Base-by-base conservation (phyloP, 2,888 invertebrate species). In the Cantharis rufa region DNA sequence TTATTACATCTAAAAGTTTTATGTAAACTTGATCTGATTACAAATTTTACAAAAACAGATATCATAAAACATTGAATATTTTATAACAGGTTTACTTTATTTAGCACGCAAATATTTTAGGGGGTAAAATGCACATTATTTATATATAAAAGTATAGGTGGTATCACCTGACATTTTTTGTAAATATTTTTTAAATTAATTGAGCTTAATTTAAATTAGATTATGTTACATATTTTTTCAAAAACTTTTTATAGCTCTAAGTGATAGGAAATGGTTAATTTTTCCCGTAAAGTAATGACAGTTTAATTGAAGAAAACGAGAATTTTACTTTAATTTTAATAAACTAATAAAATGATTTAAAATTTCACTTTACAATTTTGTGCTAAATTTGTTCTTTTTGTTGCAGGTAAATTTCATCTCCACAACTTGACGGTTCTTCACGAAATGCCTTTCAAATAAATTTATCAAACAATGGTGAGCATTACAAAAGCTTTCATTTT, bases 1-100 rank as follows among this genome's bases (percentile, higher is more conserved):
- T 48, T 48, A 48, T 48, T 48, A 48, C 18, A 66, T 66, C 24
- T 21, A 66, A 66, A 66, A 66, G 24, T 21, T n/a, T 66, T 66
- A 21, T 66, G 64, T 66, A 21, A 66, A 66, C 64, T 21, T 66
- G 24, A 66, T 66, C 64, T 66, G 64, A 66, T 66, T 66, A 66
- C 64, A 66, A 66, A 66, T 21, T 66, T 18, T 66, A 66, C 64
- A 66, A 66, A 66, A 66, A 24, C 24, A 66, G 18, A 66, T 48
- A 48, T 18, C 63, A 63, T 63, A 63, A 21, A 66, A 66, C 64
- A 24, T 66, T n/a, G 64, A 66, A 66, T 66, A 66, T 21, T 66
- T 21, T 66, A 66, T 24, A 66, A 66, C 64, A 24, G 24, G 24
- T 66, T 64, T 66, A 66, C n/a, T 21, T 66, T 10, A 24, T 21